These are phyloP conservation scores for Calameuta pallipes DNA, from an alignment of 2,888 invertebrate species.

Conservation along the genomic window DNA sequence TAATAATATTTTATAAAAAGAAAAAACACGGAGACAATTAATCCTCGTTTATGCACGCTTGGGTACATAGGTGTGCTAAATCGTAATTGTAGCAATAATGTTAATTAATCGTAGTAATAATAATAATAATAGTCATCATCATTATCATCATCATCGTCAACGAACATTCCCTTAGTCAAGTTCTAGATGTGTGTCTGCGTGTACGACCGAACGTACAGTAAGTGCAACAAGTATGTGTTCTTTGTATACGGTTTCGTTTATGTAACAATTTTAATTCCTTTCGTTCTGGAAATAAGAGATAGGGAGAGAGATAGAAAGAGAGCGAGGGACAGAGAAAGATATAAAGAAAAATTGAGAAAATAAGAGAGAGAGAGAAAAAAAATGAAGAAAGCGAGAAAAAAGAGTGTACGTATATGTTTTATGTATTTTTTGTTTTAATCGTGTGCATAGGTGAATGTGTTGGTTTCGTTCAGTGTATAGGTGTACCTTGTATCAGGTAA, in stretches of 20 bases:
- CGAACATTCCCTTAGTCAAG: neutral
- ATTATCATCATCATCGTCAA: conserved; percentile 22
- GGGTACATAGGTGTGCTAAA: neutral
- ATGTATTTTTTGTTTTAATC: neutral
- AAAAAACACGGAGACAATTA: conserved; percentile 1
- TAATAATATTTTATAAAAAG: neutral
- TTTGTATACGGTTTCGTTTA: neutral
- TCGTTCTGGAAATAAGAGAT: neutral
- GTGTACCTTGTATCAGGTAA: neutral
- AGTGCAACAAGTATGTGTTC: neutral
- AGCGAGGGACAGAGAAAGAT: too few relatives aligned
- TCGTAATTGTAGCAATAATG: neutral
- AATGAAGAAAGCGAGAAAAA: neutral
- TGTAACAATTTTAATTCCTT: neutral
- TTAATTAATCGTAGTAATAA: neutral
- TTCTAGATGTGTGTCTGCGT: neutral
- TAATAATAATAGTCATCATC: conserved; percentile 11
- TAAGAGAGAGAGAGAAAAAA: too few relatives aligned
- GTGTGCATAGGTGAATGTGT: neutral
- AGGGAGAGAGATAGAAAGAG: neutral
- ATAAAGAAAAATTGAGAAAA: neutral
- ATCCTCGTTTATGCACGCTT: conserved; percentile 1
- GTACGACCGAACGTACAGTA: neutral
- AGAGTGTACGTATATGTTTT: neutral
- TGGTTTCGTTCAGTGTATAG: neutral